Percentiles rank a stretch among this genome's conserved stretches.
phyloP scores from a whole-genome alignment of 2,888 invertebrate genomes.

The Rosalia funebris region DNA sequence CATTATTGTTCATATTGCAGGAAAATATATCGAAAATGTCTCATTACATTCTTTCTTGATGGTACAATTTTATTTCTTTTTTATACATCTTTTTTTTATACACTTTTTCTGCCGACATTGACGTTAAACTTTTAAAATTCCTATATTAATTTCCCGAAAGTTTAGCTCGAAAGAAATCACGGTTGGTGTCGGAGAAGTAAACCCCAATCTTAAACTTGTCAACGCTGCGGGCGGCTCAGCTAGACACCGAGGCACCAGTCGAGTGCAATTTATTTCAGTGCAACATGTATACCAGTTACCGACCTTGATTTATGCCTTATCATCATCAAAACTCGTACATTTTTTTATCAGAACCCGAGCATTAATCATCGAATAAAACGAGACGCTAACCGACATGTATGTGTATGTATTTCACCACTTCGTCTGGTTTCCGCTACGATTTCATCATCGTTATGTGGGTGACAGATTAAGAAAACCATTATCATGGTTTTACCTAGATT shows the following conservation, averaged over 20 bases:
- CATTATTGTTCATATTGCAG: too few species aligned
- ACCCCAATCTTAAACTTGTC: conserved; percentile 1
- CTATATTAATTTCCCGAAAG: too few species aligned
- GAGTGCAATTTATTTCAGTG: conserved; percentile 10
- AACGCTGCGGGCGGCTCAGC: not conserved
- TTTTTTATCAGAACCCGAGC: conserved; percentile 7
- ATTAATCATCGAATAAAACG: conserved; percentile 4
- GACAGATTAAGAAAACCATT: not conserved
- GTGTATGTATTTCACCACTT: not conserved
- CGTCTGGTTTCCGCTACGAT: not conserved
- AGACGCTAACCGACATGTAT: not conserved
- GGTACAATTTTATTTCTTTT: too few species aligned
- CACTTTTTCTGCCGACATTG: too few species aligned
- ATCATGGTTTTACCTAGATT: conserved; percentile 13
- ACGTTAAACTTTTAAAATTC: too few species aligned
- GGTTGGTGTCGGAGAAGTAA: too few species aligned
- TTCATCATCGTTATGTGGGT: conserved; percentile 10
- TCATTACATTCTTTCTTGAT: too few species aligned
- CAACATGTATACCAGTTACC: not conserved
- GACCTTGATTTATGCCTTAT: conserved; percentile 14
- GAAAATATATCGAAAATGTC: too few species aligned
- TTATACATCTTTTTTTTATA: too few species aligned
- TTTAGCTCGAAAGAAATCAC: too few species aligned
- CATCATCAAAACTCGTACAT: conserved; percentile 1
- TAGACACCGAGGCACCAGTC: conserved; percentile 21